phyloP scores from a whole-genome alignment of 2,888 invertebrate species.

The Pachycephus smyrnensis region DNA sequence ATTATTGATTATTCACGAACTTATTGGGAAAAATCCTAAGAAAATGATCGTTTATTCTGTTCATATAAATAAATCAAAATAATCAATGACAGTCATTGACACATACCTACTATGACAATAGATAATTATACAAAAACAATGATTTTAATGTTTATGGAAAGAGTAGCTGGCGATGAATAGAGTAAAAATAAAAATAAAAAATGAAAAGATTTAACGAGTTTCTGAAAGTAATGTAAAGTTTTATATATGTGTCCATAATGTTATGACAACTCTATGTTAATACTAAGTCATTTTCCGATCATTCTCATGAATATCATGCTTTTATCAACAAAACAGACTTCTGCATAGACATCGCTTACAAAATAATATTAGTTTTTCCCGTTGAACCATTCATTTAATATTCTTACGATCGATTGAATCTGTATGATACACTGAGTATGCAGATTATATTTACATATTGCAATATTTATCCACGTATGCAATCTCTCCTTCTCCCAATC shows the following conservation, averaged over 20 bases:
- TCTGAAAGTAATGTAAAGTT: background rate
- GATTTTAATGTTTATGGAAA: background rate
- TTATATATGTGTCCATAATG: background rate
- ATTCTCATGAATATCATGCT: too few species aligned
- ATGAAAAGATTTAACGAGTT: background rate
- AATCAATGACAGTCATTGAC: background rate
- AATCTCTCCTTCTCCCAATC: conserved; percentile 25
- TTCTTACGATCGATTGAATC: background rate
- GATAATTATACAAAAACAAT: background rate
- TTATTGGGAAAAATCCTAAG: background rate
- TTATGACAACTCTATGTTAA: background rate
- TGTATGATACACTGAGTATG: conserved; percentile 1
- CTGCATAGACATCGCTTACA: background rate
- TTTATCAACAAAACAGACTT: background rate
- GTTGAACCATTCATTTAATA: background rate
- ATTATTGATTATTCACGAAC: background rate
- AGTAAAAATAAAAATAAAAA: background rate
- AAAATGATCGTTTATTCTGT: background rate
- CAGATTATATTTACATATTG: conserved; percentile 3
- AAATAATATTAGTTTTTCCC: background rate
- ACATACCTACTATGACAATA: background rate
- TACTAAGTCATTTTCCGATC: too few species aligned
- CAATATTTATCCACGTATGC: background rate
- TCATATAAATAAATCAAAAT: background rate
- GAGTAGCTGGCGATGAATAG: background rate